Conservation (phyloP, 2,888 invertebrate genomes). For the Adineta ricciae region DNA sequence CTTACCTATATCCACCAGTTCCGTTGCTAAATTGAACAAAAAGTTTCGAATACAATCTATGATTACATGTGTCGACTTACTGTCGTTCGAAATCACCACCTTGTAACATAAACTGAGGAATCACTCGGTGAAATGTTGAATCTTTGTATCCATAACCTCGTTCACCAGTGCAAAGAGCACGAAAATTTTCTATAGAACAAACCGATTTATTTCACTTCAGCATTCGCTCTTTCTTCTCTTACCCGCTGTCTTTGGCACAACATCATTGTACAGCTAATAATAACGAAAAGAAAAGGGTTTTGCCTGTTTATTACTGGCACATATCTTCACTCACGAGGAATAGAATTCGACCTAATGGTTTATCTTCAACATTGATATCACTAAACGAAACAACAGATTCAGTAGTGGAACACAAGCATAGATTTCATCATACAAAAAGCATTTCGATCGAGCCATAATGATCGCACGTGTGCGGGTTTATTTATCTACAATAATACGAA, state of each 20-base stretch:
- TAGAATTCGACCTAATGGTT: slow-evolving; percentile 29
- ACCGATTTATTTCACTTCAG: background rate
- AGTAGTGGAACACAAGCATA: background rate
- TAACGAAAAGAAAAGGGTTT: slow-evolving; percentile 35
- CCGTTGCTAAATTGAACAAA: slow-evolving; percentile 21
- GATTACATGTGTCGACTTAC: background rate
- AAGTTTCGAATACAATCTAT: too few species aligned
- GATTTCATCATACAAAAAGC: background rate
- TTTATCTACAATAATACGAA: background rate
- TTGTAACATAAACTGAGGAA: slow-evolving; percentile 34
- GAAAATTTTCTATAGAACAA: slow-evolving; percentile 30
- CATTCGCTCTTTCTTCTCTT: slow-evolving; percentile 27
- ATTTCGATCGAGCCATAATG: background rate
- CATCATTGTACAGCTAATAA: slow-evolving; percentile 72
- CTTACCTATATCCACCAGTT: slow-evolving; percentile 25
- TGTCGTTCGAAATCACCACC: slow-evolving; percentile 33
- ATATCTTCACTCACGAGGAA: background rate
- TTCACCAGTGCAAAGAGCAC: slow-evolving; percentile 33
- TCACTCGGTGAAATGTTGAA: slow-evolving; percentile 31
- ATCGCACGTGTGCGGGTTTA: background rate
- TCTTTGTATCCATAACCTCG: slow-evolving; percentile 32
- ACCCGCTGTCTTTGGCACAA: slow-evolving; percentile 76
- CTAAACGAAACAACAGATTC: background rate
- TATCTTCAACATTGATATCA: slow-evolving; percentile 30
- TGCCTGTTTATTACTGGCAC: too few species aligned